Evolutionary conservation across 2,888 invertebrate species (phyloP).

Genomic region (Phengaris arion): DNA sequence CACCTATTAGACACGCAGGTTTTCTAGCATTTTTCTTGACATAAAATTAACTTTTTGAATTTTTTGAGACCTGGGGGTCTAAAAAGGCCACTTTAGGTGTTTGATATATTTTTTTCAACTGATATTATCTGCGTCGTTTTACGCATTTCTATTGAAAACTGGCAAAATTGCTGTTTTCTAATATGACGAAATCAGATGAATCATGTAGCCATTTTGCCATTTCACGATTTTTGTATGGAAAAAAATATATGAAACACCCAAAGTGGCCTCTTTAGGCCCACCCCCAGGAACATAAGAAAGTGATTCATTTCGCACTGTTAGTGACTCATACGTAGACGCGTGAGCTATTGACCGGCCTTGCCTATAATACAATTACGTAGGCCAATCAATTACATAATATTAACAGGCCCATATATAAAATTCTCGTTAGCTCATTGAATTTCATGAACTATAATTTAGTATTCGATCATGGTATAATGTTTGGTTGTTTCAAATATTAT

Average conservation of each 20-base stretch:
- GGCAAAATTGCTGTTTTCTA: no score
- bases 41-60: neutral
- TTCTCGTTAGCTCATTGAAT: conserved; percentile 7
- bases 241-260: no score
- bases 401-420: conserved; percentile 19
- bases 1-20: neutral
- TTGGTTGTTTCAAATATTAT: conserved; percentile 5
- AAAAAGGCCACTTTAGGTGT: no score
- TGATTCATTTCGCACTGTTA: conserved; percentile 39
- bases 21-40: neutral
- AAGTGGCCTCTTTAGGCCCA: no score
- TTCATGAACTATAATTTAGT: conserved; percentile 19
- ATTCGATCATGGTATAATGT: conserved; percentile 4
- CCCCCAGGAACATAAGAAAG: conserved; percentile 39
- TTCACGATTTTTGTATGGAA: no score
- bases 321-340: conserved; percentile 47
- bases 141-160: no score
- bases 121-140: no score
- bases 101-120: no score
- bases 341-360: conserved; percentile 67
- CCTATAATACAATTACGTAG: conserved; percentile 29
- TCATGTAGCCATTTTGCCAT: no score
- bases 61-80: no score
- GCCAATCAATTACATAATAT: conserved; percentile 17
- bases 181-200: no score